Conservation (phyloP, 2,113 vertebrate species). For the Ivindomyrus marchei region DNA sequence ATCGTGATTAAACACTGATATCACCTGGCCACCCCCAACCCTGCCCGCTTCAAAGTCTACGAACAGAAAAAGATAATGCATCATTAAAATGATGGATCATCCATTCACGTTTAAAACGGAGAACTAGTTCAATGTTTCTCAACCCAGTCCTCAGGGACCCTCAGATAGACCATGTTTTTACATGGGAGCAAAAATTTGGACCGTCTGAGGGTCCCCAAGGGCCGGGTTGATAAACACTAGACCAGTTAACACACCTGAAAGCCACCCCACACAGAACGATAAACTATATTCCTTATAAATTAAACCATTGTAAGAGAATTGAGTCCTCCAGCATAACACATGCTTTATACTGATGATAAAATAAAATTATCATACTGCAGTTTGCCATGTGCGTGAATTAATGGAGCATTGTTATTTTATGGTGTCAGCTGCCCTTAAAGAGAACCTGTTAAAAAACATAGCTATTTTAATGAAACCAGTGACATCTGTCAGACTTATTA, state of each 20-base stretch:
- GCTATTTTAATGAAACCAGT: background rate
- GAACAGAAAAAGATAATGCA: background rate
- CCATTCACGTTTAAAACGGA: background rate
- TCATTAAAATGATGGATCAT: background rate
- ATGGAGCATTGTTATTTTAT: background rate
- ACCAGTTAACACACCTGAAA: background rate
- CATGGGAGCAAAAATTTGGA: too few species aligned
- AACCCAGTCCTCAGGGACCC: background rate
- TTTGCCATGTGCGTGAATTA: background rate
- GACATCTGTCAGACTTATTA: background rate
- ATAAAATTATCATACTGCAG: background rate
- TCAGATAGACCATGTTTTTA: background rate
- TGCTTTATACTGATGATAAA: background rate
- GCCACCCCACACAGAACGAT: background rate
- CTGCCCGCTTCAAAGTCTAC: background rate
- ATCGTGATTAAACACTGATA: background rate
- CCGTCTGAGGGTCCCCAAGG: too few species aligned
- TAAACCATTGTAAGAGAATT: background rate
- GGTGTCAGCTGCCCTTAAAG: background rate
- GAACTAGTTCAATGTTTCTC: background rate
- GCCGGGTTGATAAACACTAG: background rate
- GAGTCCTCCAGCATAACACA: background rate
- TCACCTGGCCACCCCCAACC: background rate
- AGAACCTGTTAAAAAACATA: background rate
- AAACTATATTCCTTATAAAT: background rate